Evolutionary conservation across 2,797 vertebrate species (phyloP).

Genomic region (Knipowitschia caucasica): DNA sequence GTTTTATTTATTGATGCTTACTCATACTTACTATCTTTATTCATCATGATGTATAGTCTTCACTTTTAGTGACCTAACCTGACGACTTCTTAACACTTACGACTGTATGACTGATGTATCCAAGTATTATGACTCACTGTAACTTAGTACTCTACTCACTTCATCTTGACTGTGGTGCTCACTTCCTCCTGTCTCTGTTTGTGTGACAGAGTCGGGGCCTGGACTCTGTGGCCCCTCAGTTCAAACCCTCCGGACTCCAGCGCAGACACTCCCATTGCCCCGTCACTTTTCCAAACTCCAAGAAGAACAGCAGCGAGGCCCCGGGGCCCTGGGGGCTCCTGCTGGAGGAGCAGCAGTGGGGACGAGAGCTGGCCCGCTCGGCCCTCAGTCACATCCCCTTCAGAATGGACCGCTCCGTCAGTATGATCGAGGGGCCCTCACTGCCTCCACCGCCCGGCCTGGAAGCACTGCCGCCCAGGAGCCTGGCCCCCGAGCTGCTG

Average conservation of each 20-base stretch:
- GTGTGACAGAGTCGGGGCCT: conserved; percentile 66
- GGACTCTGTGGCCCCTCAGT: conserved; percentile 40
- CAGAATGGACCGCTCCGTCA: conserved; percentile 79
- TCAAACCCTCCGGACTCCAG: conserved; percentile 66
- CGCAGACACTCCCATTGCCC: conserved; percentile 77
- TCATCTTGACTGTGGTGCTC: too few relatives aligned
- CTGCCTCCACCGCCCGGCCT: conserved; percentile 63
- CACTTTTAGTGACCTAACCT: too few relatives aligned
- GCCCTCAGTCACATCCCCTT: conserved; percentile 77
- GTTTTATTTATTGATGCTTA: too few relatives aligned
- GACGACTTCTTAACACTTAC: too few relatives aligned
- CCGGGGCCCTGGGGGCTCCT: conserved; percentile 56
- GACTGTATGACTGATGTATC: too few relatives aligned
- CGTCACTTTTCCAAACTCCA: conserved; percentile 76
- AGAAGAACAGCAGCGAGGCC: conserved; percentile 66
- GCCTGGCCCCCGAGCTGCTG: background rate
- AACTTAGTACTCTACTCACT: too few relatives aligned
- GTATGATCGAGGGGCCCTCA: conserved; percentile 77
- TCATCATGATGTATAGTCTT: too few relatives aligned
- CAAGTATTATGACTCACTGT: too few relatives aligned
- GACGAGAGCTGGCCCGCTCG: conserved; percentile 65
- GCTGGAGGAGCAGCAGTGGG: conserved; percentile 54
- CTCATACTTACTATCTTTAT: too few relatives aligned
- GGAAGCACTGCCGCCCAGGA: conserved; percentile 47
- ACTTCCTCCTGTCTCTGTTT: conserved; percentile 10